A percentile compares a stretch with the other conserved stretches of the same genome.
phyloP scores from a whole-genome alignment of 35 echinoderm and acorn worm genomes.

The Ophiothrix spiculata region DNA sequence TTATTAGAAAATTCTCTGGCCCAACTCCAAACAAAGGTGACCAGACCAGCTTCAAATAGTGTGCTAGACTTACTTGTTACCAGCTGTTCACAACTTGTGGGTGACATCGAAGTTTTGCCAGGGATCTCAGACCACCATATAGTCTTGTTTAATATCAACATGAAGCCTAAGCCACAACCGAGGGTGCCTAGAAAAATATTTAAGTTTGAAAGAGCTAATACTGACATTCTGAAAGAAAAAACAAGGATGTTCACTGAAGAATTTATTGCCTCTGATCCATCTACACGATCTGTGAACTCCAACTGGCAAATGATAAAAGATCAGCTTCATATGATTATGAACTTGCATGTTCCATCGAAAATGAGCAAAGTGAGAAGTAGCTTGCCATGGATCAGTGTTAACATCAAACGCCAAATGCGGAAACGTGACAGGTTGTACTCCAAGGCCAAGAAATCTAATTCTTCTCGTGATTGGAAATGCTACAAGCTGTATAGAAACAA shows the following conservation, averaged over 20 bases:
- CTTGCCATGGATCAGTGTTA: constrained; percentile 25
- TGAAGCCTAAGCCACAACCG: constrained; percentile 31
- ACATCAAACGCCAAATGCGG: constrained; percentile 54
- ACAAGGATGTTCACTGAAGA: constrained; percentile 10
- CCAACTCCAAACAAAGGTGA: constrained; percentile 30
- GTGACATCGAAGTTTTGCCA: neutral
- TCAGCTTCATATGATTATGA: constrained; percentile 17
- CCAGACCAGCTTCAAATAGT: constrained; percentile 37
- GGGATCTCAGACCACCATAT: constrained; percentile 44
- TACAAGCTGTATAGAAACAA: constrained; percentile 15
- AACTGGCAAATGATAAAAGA: constrained; percentile 42
- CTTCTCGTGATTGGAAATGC: constrained; percentile 5
- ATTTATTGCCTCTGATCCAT: constrained; percentile 38
- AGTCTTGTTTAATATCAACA: constrained; percentile 36
- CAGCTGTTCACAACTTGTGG: constrained; percentile 27
- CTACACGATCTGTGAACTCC: constrained; percentile 7
- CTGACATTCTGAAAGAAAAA: constrained; percentile 21
- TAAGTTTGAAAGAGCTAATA: constrained; percentile 18
- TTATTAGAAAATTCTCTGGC: constrained; percentile 43
- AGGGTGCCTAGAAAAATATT: constrained; percentile 32
- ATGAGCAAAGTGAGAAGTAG: constrained; percentile 22
- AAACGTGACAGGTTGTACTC: constrained; percentile 25
- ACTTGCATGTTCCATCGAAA: constrained; percentile 41
- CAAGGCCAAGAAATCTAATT: constrained; percentile 22
- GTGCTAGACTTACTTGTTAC: constrained; percentile 45